Evolutionary conservation across 2,888 invertebrate genomes (phyloP).

Genomic region (Anodontia alba): DNA sequence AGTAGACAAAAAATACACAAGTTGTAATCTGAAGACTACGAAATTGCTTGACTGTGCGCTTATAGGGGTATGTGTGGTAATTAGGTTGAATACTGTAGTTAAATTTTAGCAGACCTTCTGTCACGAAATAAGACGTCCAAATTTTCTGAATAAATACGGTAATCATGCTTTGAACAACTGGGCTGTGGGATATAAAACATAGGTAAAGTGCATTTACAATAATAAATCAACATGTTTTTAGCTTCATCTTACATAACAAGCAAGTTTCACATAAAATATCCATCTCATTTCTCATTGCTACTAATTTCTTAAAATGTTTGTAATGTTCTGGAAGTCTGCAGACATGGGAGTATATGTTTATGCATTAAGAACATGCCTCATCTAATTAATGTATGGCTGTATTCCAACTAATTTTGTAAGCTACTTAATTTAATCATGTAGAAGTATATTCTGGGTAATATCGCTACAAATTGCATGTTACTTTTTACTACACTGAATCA

Average conservation of each 20-base stretch:
- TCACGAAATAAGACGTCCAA: too few relatives aligned
- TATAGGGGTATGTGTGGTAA: too few relatives aligned
- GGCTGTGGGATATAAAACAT: too few relatives aligned
- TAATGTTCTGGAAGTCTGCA: constrained; percentile 9
- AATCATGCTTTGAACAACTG: too few relatives aligned
- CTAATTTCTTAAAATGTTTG: constrained; percentile 18
- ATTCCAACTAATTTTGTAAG: constrained; percentile 16
- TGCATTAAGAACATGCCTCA: constrained; percentile 8
- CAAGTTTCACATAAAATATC: neutral
- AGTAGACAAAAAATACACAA: too few relatives aligned
- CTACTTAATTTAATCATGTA: neutral
- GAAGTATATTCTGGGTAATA: neutral
- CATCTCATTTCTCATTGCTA: neutral
- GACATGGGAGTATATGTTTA: constrained; percentile 5
- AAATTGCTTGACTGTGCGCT: too few relatives aligned
- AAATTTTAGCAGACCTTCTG: too few relatives aligned
- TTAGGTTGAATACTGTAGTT: too few relatives aligned
- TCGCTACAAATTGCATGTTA: constrained; percentile 10
- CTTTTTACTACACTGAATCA: neutral
- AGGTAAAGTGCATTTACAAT: too few relatives aligned
- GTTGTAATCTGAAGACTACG: too few relatives aligned
- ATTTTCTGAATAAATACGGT: too few relatives aligned
- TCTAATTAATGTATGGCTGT: neutral
- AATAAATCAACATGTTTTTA: neutral
- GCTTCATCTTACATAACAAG: constrained; percentile 5